These are phyloP conservation scores for Oligia fasciuncula DNA, from an alignment of 2,888 invertebrate species.

Conservation along the genomic window DNA sequence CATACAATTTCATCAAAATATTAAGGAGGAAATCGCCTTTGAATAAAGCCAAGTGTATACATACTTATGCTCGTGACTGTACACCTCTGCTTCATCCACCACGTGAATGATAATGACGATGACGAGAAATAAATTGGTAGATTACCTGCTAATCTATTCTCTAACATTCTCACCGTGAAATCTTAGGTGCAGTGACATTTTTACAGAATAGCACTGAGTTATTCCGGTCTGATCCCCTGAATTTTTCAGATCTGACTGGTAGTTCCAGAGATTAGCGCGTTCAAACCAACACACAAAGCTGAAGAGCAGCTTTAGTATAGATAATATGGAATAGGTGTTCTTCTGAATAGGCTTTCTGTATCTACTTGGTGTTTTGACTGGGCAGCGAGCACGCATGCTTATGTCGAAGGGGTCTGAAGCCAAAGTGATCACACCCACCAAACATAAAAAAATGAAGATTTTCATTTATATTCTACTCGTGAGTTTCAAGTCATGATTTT, in stretches of 20 bases:
- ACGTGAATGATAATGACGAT: background rate
- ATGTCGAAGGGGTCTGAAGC: conserved; percentile 22
- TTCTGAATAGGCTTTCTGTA: conserved; percentile 12
- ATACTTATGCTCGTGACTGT: too few relatives aligned
- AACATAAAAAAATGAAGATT: conserved; percentile 36
- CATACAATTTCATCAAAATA: too few relatives aligned
- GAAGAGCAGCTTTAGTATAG: background rate
- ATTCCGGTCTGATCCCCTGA: too few relatives aligned
- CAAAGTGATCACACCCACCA: conserved; percentile 42
- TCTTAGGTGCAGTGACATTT: background rate
- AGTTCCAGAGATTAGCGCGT: too few relatives aligned
- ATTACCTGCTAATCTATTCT: background rate
- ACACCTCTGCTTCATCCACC: too few relatives aligned
- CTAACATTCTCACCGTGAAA: background rate
- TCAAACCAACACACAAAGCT: background rate
- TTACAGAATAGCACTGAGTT: too few relatives aligned
- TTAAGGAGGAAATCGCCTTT: too few relatives aligned
- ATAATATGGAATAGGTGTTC: background rate
- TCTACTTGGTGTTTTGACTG: background rate
- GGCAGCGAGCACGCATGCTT: conserved; percentile 17
- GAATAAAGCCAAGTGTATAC: too few relatives aligned
- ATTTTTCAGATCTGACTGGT: too few relatives aligned
- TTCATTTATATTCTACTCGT: conserved; percentile 44
- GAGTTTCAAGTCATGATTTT: conserved; percentile 31
- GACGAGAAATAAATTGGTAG: background rate